phyloP scores from a whole-genome alignment of 2,888 invertebrate genomes.

The Coenonympha glycerion region DNA sequence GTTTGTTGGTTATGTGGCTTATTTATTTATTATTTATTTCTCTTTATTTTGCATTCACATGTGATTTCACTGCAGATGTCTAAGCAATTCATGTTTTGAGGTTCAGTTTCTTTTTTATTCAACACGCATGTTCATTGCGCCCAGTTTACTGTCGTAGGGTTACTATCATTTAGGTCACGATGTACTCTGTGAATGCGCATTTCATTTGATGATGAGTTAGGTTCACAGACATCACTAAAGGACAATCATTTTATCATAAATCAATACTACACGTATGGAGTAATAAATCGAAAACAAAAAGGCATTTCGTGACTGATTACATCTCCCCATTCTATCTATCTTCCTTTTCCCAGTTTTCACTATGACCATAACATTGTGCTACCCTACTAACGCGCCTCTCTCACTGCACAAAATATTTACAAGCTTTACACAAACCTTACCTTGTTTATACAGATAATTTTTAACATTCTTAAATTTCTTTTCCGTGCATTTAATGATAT shows the following conservation, averaged over 20 bases:
- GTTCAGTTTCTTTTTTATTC: constrained; percentile 22
- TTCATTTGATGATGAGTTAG: constrained; percentile 48
- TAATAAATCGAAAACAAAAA: background rate
- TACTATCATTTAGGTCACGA: constrained; percentile 36
- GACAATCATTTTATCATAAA: background rate
- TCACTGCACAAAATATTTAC: background rate
- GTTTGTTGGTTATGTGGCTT: constrained; percentile 71
- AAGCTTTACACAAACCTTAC: constrained; percentile 17
- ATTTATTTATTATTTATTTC: constrained; percentile 71
- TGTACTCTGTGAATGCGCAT: constrained; percentile 62
- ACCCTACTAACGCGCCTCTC: constrained; percentile 4
- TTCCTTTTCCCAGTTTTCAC: background rate
- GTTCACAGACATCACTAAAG: background rate
- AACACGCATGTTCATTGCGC: constrained; percentile 47
- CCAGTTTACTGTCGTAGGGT: background rate
- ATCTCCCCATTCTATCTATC: background rate
- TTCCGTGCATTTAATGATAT: constrained; percentile 39
- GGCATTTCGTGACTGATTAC: background rate
- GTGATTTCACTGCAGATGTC: constrained; percentile 74
- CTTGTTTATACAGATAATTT: background rate
- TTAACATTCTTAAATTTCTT: constrained; percentile 2
- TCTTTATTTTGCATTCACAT: constrained; percentile 72
- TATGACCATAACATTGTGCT: constrained; percentile 4
- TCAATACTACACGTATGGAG: background rate
- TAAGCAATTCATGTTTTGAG: constrained; percentile 65